Conservation (phyloP, 2,113 vertebrate species). For the Prunella fulvescens region DNA sequence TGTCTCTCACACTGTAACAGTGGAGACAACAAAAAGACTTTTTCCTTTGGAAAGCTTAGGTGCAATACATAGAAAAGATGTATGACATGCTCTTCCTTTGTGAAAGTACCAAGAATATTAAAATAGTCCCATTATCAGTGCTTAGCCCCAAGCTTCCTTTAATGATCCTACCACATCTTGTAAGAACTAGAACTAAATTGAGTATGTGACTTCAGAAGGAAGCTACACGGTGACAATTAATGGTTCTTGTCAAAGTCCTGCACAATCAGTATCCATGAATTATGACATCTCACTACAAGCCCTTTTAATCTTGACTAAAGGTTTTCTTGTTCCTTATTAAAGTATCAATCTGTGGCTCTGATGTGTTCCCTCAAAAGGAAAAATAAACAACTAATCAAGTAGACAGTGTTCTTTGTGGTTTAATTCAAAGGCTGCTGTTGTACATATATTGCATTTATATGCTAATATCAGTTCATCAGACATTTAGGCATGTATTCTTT, state of each 20-base stretch:
- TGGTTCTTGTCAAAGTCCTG: slow-evolving; percentile 64
- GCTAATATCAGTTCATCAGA: slow-evolving; percentile 33
- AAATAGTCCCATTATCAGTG: slow-evolving; percentile 67
- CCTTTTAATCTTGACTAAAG: slow-evolving; percentile 57
- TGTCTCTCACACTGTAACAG: too few relatives aligned
- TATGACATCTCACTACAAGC: slow-evolving; percentile 40
- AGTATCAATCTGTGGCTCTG: slow-evolving; percentile 47
- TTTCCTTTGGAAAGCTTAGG: slow-evolving; percentile 14
- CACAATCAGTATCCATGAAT: slow-evolving; percentile 58
- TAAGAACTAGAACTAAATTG: slow-evolving; percentile 65
- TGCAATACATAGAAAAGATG: slow-evolving; percentile 32
- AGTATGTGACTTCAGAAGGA: slow-evolving; percentile 68
- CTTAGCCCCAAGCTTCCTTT: slow-evolving; percentile 74
- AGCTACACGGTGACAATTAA: slow-evolving; percentile 71
- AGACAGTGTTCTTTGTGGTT: slow-evolving; percentile 51
- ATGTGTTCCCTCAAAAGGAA: slow-evolving; percentile 52
- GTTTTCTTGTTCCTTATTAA: slow-evolving; percentile 61
- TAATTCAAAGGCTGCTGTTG: slow-evolving; percentile 53
- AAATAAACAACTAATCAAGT: slow-evolving; percentile 63
- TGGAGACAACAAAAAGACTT: neutral
- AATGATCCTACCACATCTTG: slow-evolving; percentile 71
- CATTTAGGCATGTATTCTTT: slow-evolving; percentile 42
- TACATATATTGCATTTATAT: slow-evolving; percentile 38
- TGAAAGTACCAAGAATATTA: slow-evolving; percentile 68
- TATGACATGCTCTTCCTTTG: slow-evolving; percentile 57